Evolutionary conservation across 2,888 invertebrate species (phyloP).

Genomic region (Pyrgus malvae): DNA sequence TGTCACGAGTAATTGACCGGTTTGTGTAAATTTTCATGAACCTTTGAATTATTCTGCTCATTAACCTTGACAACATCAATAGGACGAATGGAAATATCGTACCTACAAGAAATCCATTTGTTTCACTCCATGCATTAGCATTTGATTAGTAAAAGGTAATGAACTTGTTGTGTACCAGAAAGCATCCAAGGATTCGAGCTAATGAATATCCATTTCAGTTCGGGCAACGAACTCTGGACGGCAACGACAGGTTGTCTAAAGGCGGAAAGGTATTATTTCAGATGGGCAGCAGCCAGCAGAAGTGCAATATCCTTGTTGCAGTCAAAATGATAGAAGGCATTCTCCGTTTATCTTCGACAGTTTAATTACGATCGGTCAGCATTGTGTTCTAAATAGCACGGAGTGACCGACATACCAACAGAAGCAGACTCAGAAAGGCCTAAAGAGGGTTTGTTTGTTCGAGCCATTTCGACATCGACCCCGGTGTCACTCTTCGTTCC

Average conservation of each 20-base stretch:
- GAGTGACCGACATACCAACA: conserved; percentile 16
- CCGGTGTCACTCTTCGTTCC: conserved; percentile 53
- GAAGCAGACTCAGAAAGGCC: background rate
- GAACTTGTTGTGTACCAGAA: conserved; percentile 19
- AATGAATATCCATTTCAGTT: background rate
- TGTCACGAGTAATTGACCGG: conserved; percentile 1
- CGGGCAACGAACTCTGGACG: background rate
- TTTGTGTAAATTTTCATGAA: conserved; percentile 11
- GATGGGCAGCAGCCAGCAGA: background rate
- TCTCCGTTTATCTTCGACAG: background rate
- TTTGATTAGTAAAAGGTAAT: conserved; percentile 17
- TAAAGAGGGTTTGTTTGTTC: conserved; percentile 53
- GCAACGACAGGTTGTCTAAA: background rate
- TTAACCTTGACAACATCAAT: conserved; percentile 20
- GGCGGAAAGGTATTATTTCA: background rate
- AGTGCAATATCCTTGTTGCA: background rate
- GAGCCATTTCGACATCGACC: conserved; percentile 37
- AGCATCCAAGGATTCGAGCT: conserved; percentile 1
- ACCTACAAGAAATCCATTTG: conserved; percentile 24
- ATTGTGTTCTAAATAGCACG: conserved; percentile 6
- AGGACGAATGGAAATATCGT: conserved; percentile 5
- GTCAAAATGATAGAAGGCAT: background rate
- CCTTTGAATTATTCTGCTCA: conserved; percentile 11
- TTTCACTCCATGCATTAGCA: conserved; percentile 16
- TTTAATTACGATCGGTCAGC: background rate